These are phyloP conservation scores for Ligdia adustata DNA, from an alignment of 2,888 invertebrate species.

Conservation along the genomic window DNA sequence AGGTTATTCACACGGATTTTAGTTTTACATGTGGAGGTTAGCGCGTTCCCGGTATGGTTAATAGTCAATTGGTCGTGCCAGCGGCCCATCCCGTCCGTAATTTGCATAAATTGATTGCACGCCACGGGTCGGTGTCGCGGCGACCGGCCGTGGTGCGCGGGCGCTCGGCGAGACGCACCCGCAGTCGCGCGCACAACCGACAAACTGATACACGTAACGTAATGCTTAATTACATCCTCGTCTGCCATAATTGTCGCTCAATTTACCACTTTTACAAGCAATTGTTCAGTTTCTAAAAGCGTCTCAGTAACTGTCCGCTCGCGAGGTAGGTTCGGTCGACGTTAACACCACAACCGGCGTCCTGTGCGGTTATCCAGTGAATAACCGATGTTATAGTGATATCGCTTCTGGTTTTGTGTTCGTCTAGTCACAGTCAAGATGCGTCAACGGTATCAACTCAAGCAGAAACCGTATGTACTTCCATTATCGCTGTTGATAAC, in stretches of 20 bases:
- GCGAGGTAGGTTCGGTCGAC: conserved; percentile 14
- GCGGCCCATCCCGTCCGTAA: conserved; percentile 68
- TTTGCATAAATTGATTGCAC: conserved; percentile 82
- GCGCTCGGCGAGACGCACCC: conserved; percentile 44
- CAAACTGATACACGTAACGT: conserved; percentile 73
- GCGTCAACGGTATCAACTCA: conserved; percentile 80
- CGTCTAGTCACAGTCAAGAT: conserved; percentile 55
- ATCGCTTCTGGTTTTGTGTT: conserved; percentile 42
- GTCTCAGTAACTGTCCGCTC: conserved; percentile 24
- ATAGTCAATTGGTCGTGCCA: conserved; percentile 59
- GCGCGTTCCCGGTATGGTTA: conserved; percentile 45
- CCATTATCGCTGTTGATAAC: conserved; percentile 38
- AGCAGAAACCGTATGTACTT: conserved; percentile 78
- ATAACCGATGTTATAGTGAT: conserved; percentile 66
- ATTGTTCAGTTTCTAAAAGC: conserved; percentile 57
- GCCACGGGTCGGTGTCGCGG: conserved; percentile 59
- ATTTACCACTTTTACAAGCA: conserved; percentile 65
- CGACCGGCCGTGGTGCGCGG: conserved; percentile 32
- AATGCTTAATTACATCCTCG: conserved; percentile 72
- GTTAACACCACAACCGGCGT: conserved; percentile 42
- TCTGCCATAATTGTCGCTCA: conserved; percentile 64
- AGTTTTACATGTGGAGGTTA: conserved; percentile 11
- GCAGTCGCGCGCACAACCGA: conserved; percentile 79
- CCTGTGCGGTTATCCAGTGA: conserved; percentile 59
- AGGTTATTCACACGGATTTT: conserved; percentile 13